Evolutionary conservation across 2,888 invertebrate genomes (phyloP).

Genomic region (Phrixothrix hirtus): DNA sequence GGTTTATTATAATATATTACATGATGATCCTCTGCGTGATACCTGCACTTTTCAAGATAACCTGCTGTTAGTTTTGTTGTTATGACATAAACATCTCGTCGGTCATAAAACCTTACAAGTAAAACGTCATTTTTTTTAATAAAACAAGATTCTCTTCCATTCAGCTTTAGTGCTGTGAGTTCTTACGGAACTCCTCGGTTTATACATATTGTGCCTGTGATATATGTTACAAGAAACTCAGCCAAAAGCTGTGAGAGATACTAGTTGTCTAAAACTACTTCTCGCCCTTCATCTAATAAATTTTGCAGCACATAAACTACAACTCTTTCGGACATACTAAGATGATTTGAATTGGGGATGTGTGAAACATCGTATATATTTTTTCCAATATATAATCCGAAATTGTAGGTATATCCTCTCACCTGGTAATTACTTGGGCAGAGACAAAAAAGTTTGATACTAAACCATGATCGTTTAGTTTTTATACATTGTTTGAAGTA

Average conservation of each 20-base stretch:
- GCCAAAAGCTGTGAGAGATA: neutral
- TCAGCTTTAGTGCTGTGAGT: neutral
- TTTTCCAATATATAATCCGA: conserved; percentile 2
- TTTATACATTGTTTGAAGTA: conserved; percentile 2
- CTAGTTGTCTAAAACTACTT: too few species aligned
- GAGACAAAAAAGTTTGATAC: conserved; percentile 1
- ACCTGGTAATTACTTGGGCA: neutral
- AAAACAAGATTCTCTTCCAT: neutral
- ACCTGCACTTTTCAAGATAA: neutral
- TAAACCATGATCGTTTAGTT: conserved; percentile 2
- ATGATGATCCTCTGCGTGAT: too few species aligned
- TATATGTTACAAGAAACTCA: neutral
- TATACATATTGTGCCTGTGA: neutral
- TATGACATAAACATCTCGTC: conserved; percentile 4
- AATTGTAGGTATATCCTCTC: conserved; percentile 3
- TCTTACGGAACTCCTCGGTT: conserved; percentile 1
- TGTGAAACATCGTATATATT: neutral
- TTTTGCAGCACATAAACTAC: neutral
- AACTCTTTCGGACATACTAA: conserved; percentile 3
- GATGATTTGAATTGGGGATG: neutral
- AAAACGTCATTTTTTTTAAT: neutral
- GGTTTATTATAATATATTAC: too few species aligned
- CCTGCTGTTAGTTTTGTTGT: conserved; percentile 3
- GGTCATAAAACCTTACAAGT: neutral
- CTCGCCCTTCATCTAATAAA: neutral